Evolutionary conservation across 2,797 vertebrate genomes (phyloP), one percentile per base, ranked within the genome.

Genomic region (Oreochromis grahami): DNA sequence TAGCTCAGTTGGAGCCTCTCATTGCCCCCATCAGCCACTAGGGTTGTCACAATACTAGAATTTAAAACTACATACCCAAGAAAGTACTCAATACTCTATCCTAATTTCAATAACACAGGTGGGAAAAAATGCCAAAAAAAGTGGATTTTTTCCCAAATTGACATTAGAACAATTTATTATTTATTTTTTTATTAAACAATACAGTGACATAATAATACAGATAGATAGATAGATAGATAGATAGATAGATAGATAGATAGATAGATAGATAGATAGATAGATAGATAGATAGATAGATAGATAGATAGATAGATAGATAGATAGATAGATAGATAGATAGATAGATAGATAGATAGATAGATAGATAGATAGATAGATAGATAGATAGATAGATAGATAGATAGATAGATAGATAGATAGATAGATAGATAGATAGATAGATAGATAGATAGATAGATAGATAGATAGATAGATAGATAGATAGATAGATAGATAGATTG

Each of bases 31-130:
- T 38, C 34, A 38, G 0, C 19, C 58, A 65, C 34, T 38, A 13
- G 32, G 17, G 2, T 63, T 63, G 32, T 12, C 58, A 63, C 7
- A 34, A 12, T n/a, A 63, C 32, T 36, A 36, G 10, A 63, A 36
- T 36, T 36, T n/a, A 12, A 63, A 63, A 63, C 58, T 2, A 12
- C 2, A 36, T 36, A 63, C 58, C 0, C 0, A 63, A n/a, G 17
- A 63, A 36, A 63, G 19, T 63, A 63, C 6, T 63, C 32, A 7
- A 12, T n/a, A n/a, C 58, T 36, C 58, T 36, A 63, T 36, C 2
- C 17, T 0, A 1, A 12, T n/a, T 36, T 63, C 29, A 34, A 36
- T 63, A 36, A 36, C 32, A n/a, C 58, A 4, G 15, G 26, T 29
- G 7, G 14, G 24, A 0, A 1, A 9, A 56, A 56, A 56, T 29